Base-by-base conservation (phyloP, 2,888 invertebrate genomes). In the Drosophila crucigera region DNA sequence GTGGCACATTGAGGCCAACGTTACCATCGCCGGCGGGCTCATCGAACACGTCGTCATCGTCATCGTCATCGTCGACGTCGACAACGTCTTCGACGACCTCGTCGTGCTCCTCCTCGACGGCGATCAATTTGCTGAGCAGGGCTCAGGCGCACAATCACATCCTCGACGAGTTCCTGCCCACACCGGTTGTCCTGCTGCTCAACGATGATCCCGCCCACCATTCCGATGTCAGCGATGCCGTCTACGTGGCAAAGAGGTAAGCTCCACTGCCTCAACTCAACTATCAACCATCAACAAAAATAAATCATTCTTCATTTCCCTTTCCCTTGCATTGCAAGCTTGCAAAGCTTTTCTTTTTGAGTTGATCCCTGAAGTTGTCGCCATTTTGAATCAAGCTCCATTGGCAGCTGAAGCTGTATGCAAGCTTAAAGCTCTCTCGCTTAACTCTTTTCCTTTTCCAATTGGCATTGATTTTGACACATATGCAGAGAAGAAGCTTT, bases 121-220 rank as follows among this genome's bases (percentile, higher is more conserved):
- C 88, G 68, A 81, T 78, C 28, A 76, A 39, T 7, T 49, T 82
- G 66, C 31, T 84, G 54, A 62, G 64, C 68, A 76, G 70, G 25
- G 82, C 80, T 10, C 70, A 71, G 37, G 83, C 71, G 3, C 82
- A 82, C 9, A 84, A 75, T 79, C 83, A 68, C 30, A 54, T 68
- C 0, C 52, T 84, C 9, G 85, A 83, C 14, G 84, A 82, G 53
- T 75, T 63, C 28, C 64, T 82, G 59, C 81, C 81, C 54, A 72
- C 84, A 11, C 84, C 84, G 2, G 78, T 82, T 0, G 69, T 78
- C 1, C 68, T 81, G 22, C 63, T 82, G 55, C 75, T 82, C 47
- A 83, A 83, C 54, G 67, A 83, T 53, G 67, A 81, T 55, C 16
- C 52, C 22, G 39, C 4, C 25, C 53, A 54, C n/a, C 31, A 64